These are phyloP conservation scores for Diogma glabrata DNA, from an alignment of 2,888 invertebrate genomes.

Conservation along the genomic window DNA sequence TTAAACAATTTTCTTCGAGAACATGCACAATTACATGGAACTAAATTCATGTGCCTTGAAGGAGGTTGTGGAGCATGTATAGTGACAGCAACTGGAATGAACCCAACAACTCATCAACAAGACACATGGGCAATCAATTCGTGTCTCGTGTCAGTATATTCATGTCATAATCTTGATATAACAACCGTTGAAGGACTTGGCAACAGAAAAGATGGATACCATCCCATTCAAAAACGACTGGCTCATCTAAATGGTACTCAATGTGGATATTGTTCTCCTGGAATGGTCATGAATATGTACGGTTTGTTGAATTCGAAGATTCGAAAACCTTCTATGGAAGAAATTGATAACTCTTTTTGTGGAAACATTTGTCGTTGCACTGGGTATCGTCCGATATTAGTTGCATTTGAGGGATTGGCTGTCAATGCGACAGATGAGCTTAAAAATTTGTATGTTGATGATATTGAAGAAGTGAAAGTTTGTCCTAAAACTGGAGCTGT, in stretches of 20 bases:
- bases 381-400: constrained; percentile 11
- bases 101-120: too few species aligned
- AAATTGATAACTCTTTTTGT: constrained; percentile 51
- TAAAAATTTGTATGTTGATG: constrained; percentile 20
- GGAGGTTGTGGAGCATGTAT: too few species aligned
- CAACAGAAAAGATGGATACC: constrained; percentile 44
- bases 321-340: constrained; percentile 39
- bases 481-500: constrained; percentile 24
- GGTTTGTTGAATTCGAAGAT: constrained; percentile 37
- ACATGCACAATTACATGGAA: too few species aligned
- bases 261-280: constrained; percentile 61
- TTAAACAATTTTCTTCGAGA: too few species aligned
- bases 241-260: constrained; percentile 52
- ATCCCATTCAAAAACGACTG: constrained; percentile 46
- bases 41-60: too few species aligned
- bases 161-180: constrained; percentile 51
- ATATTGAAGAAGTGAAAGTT: constrained; percentile 38
- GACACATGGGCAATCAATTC: too few species aligned
- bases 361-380: constrained; percentile 35
- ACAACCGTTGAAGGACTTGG: constrained; percentile 58
- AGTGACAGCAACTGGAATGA: too few species aligned
- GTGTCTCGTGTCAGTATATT: constrained; percentile 47
- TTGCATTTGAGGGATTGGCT: constrained; percentile 44
- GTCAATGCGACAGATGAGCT: constrained; percentile 31
- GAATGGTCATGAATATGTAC: constrained; percentile 61